Evolutionary conservation across 1,140 invertebrate genomes (phyloP).

Genomic region (Penaeus indicus): DNA sequence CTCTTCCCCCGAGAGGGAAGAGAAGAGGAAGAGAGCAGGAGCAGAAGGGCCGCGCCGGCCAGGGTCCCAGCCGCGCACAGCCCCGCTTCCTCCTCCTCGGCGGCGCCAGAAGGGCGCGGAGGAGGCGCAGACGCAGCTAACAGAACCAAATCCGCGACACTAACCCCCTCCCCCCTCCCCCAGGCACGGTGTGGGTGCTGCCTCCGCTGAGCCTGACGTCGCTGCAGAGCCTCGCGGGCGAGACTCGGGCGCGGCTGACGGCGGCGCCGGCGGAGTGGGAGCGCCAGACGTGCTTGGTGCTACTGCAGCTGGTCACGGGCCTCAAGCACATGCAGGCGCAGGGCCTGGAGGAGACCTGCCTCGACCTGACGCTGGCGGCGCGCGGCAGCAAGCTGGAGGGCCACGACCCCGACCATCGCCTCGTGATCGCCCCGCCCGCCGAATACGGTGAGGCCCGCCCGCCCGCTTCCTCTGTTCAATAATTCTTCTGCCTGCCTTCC

Average conservation of each 20-base stretch:
- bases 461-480: too few relatives aligned
- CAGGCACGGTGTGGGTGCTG: constrained; percentile 82
- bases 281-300: constrained; percentile 77
- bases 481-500: too few relatives aligned
- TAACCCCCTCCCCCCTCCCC: constrained; percentile 74
- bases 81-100: too few relatives aligned
- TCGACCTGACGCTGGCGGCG: constrained; percentile 78
- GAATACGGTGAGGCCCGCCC: constrained; percentile 77
- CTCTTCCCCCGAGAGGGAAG: too few relatives aligned
- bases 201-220: constrained; percentile 72
- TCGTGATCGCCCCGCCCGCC: constrained; percentile 38
- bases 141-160: constrained; percentile 71
- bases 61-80: too few relatives aligned
- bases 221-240: constrained; percentile 72
- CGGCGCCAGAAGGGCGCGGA: background rate
- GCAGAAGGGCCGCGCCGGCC: too few relatives aligned
- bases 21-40: too few relatives aligned
- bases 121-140: background rate
- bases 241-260: constrained; percentile 79
- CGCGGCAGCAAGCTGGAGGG: constrained; percentile 72
- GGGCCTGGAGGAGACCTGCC: constrained; percentile 82
- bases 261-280: constrained; percentile 69
- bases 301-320: constrained; percentile 84
- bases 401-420: constrained; percentile 71
- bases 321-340: constrained; percentile 86